A percentile compares a stretch with the other conserved stretches of the same genome.
Conservation (phyloP, 2,797 vertebrate species). For the Sardinella longiceps region DNA sequence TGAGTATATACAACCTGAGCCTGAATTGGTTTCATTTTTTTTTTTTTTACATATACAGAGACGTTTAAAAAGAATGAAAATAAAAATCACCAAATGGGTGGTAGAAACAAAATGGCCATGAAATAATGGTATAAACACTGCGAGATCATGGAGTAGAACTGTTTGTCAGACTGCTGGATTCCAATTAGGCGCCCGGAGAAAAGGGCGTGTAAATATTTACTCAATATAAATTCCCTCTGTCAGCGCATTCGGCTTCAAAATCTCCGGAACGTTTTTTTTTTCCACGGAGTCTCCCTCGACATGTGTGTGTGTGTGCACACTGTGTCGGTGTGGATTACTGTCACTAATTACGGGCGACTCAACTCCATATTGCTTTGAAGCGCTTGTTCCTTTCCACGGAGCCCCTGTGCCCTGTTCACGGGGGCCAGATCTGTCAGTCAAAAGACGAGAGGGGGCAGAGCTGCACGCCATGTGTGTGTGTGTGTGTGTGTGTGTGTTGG, state of each 20-base stretch:
- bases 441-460: not conserved
- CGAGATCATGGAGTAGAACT: slow-evolving; percentile 39
- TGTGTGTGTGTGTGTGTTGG: slow-evolving; percentile 1
- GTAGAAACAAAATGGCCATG: not conserved
- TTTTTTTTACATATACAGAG: not conserved
- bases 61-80: not conserved
- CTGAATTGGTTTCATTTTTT: not conserved
- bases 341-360: slow-evolving; percentile 24
- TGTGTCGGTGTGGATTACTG: slow-evolving; percentile 9
- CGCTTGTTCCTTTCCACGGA: slow-evolving; percentile 9
- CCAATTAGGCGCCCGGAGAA: slow-evolving; percentile 16
- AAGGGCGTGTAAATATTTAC: slow-evolving; percentile 27
- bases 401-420: not conserved
- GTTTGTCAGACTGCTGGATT: slow-evolving; percentile 32
- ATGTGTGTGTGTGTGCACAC: slow-evolving; percentile 1
- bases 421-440: slow-evolving; percentile 21
- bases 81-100: not conserved
- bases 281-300: not conserved
- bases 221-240: slow-evolving; percentile 20
- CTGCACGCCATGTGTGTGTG: not conserved
- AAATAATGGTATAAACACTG: slow-evolving; percentile 33
- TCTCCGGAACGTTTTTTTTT: slow-evolving; percentile 24
- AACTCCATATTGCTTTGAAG: slow-evolving; percentile 36
- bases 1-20: slow-evolving; percentile 1
- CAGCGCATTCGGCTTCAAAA: slow-evolving; percentile 12